A percentile compares a stretch with the other conserved stretches of the same genome.
phyloP scores from a whole-genome alignment of 2,113 vertebrate genomes.

The Myodes glareolus region DNA sequence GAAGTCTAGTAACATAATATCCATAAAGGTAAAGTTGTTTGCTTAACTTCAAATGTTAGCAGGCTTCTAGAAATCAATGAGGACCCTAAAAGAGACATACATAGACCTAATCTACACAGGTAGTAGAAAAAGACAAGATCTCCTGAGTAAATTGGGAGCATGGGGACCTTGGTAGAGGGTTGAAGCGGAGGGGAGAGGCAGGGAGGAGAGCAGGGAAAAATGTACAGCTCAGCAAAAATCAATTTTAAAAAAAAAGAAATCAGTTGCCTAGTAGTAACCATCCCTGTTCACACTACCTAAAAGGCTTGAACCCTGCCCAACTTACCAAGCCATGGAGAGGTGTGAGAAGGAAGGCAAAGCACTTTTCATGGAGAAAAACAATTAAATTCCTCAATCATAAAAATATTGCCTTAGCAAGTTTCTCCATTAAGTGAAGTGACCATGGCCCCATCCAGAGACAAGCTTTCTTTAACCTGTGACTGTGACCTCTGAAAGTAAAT shows the following conservation, averaged over 20 bases:
- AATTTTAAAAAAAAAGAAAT: too few species aligned
- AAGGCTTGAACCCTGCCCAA: neutral
- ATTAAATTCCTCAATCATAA: neutral
- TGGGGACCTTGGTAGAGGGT: too few species aligned
- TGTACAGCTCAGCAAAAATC: too few species aligned
- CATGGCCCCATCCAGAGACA: neutral
- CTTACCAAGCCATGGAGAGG: neutral
- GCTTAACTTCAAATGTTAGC: neutral
- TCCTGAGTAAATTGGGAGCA: too few species aligned
- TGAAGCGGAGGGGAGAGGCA: too few species aligned
- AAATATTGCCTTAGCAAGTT: neutral
- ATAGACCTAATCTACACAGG: too few species aligned
- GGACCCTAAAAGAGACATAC: too few species aligned
- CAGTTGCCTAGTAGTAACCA: neutral
- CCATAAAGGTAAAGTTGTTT: neutral
- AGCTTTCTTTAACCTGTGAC: neutral
- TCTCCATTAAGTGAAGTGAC: neutral
- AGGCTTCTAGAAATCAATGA: neutral
- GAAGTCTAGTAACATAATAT: neutral
- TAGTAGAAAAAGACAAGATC: too few species aligned
- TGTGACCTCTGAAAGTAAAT: neutral
- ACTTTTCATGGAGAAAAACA: conserved; percentile 25
- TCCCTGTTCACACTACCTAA: neutral
- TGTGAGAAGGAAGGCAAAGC: conserved; percentile 32
- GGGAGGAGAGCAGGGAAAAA: too few species aligned